Conservation (phyloP, 2,113 vertebrate species). For the Columbina picui region DNA sequence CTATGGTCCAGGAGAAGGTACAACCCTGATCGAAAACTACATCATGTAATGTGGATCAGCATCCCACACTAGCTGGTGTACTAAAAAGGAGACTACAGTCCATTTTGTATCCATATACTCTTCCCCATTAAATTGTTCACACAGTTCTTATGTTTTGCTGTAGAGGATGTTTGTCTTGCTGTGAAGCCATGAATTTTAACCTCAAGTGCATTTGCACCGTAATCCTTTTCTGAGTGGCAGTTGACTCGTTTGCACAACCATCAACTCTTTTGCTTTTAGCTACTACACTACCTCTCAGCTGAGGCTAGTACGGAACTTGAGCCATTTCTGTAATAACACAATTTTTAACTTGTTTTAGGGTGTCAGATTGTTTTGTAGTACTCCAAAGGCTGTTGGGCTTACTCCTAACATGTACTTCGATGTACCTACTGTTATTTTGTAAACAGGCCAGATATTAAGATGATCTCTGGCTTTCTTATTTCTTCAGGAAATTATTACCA, state of each 20-base stretch:
- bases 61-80: not conserved
- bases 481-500: slow-evolving; percentile 4
- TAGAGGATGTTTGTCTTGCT: not conserved
- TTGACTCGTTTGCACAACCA: not conserved
- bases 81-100: not conserved
- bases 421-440: slow-evolving; percentile 41
- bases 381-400: not conserved
- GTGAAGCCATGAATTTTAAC: not conserved
- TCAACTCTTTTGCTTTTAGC: not conserved
- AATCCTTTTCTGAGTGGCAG: not conserved
- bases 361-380: not conserved
- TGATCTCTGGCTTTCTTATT: slow-evolving; percentile 11
- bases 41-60: fast-evolving
- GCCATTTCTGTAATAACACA: not conserved
- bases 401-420: not conserved
- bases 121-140: not conserved
- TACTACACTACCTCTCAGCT: not conserved
- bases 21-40: not conserved
- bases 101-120: not conserved
- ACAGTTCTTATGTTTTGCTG: not conserved
- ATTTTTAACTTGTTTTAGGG: not conserved
- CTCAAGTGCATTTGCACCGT: not conserved
- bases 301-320: not conserved
- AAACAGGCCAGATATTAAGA: slow-evolving; percentile 25
- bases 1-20: not conserved